Evolutionary conservation across 2,113 vertebrate genomes (phyloP), one percentile per base, ranked within the genome.

Genomic region (Lepidothrix coronata): DNA sequence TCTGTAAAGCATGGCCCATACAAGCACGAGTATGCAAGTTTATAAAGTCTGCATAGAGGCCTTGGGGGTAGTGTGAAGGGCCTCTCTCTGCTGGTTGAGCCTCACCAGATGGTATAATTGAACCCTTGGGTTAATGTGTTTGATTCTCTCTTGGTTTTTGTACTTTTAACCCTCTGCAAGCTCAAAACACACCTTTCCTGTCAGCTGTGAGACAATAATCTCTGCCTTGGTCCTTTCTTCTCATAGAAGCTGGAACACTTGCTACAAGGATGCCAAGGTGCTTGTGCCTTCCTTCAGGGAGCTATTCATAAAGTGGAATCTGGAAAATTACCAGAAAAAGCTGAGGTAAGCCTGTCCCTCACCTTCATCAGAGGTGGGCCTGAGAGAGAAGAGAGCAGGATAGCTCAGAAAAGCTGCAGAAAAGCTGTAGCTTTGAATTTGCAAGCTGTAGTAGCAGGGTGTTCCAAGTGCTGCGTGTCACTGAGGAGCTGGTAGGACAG

Each of bases 231-330:
- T 93, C 19, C 72, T 94, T 91, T 91, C 18, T 52, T 70, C 43
- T 87, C 91, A 46, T 91, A 99, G 99, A 98, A 98, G 57, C 95
- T 99, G 95, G 99, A 99, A 96, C 98, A 98, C 88, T 95, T 99
- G 84, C 97, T 97, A 58, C 97, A 93, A 78, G 98, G 97, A 88
- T 99, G 99, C 92, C 96, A 97, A 4, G 96, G 97, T 20, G 98
- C 98, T 68, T 97, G 98, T 79, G 85, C 86, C 62, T 98, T 99
- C 88, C 98, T 99, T 59, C 98, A 98, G 86, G 98, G 95, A 74
- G 98, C 98, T 88, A 98, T 99, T 61, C 85, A 96, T 78, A 95
- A 81, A 70, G 94, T 99, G 97, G 97, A 98, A 93, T 81, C 91
- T 58, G 87, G 96, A 27, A 76, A 96, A 25, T 57, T 98, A 57